These are phyloP conservation scores for Trochalopteron elliotii DNA, from an alignment of 2,113 vertebrate species.

Conservation along the genomic window DNA sequence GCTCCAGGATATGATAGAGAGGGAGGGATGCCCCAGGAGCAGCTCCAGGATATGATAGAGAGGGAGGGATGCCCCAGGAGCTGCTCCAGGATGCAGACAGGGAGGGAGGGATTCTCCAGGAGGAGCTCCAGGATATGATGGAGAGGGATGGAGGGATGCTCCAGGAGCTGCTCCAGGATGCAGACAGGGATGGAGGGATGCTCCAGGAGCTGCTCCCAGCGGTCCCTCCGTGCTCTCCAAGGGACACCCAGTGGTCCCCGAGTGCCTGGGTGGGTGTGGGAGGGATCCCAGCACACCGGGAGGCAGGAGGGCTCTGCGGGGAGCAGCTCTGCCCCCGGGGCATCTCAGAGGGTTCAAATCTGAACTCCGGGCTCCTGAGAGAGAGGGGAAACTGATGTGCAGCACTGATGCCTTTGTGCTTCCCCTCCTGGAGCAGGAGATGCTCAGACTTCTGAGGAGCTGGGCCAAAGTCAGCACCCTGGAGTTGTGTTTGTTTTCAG, in stretches of 20 bases:
- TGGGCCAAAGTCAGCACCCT: not conserved
- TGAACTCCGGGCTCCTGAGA: not conserved
- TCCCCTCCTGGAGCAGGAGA: not conserved
- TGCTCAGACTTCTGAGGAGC: not conserved
- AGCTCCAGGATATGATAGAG: no score
- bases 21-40: no score
- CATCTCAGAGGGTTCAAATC: not conserved
- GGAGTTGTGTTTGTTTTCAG: not conserved
- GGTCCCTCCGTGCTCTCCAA: not conserved
- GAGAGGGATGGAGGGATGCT: no score
- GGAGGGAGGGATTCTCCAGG: no score
- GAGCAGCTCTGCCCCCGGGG: not conserved
- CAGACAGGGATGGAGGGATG: not conserved
- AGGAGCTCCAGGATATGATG: no score
- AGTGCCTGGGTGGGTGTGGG: not conserved
- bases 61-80: no score
- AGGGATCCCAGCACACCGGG: not conserved
- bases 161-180: no score
- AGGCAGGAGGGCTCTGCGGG: not conserved
- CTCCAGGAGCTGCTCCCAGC: not conserved
- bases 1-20: no score
- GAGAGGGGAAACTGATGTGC: accelerated
- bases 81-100: no score
- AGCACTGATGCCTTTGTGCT: not conserved
- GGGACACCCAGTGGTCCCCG: constrained; percentile 14